Percentiles rank a stretch among this genome's conserved stretches.
Conservation (phyloP, 2,113 vertebrate genomes). For the Myrmophylax atrothorax region DNA sequence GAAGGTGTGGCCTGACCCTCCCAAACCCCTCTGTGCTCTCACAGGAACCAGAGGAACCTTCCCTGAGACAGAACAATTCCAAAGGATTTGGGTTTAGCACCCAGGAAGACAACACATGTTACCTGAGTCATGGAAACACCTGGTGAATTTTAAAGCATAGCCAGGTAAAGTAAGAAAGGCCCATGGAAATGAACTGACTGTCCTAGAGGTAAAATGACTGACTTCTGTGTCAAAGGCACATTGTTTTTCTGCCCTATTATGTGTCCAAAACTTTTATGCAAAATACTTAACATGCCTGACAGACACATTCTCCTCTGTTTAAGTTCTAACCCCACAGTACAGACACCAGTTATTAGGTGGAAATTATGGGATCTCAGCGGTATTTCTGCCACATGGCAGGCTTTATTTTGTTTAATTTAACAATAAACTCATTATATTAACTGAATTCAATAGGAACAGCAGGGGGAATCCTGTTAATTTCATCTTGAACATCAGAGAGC, state of each 20-base stretch:
- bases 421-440: slow-evolving; percentile 76
- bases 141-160: background rate
- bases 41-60: background rate
- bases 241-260: background rate
- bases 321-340: background rate
- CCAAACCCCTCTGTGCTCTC: background rate
- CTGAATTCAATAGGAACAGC: slow-evolving; percentile 74
- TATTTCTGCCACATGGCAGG: slow-evolving; percentile 59
- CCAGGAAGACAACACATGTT: background rate
- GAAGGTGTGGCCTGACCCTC: background rate
- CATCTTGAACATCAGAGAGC: slow-evolving; percentile 63
- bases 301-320: background rate
- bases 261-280: background rate
- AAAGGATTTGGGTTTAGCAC: background rate
- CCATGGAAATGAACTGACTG: background rate
- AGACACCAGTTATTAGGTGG: background rate
- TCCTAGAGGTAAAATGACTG: background rate
- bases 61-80: background rate
- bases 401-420: slow-evolving; percentile 75
- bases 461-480: slow-evolving; percentile 74
- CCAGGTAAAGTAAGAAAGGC: background rate
- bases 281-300: background rate
- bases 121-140: background rate
- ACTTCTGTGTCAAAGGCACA: background rate
- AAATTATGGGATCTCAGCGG: slow-evolving; percentile 32